Percentiles rank a stretch among this genome's conserved stretches.
phyloP scores from a whole-genome alignment of 2,113 vertebrate genomes.

The Thunnus thynnus region DNA sequence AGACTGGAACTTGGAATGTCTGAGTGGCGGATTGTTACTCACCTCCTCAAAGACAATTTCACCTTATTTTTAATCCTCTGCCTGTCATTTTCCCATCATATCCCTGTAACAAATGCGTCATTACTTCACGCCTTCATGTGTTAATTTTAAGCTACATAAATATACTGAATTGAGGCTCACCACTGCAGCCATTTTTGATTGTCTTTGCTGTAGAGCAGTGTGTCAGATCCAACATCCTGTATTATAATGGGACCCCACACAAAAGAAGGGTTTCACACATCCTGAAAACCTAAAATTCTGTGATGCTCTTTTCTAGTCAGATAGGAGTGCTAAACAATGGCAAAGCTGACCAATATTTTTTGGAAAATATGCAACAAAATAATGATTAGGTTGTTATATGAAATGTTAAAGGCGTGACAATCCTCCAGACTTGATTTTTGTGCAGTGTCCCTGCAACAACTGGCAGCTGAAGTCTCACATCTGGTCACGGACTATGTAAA shows the following conservation, averaged over 20 bases:
- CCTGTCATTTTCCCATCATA: not conserved
- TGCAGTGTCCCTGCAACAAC: too few relatives aligned
- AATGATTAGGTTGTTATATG: too few relatives aligned
- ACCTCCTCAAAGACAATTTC: conserved; percentile 15
- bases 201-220: not conserved
- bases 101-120: not conserved
- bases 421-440: too few relatives aligned
- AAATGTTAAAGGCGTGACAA: too few relatives aligned
- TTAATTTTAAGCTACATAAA: conserved; percentile 9
- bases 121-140: not conserved
- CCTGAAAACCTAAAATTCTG: not conserved
- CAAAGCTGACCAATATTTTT: too few relatives aligned
- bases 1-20: conserved; percentile 25
- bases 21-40: not conserved
- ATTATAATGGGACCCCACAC: not conserved
- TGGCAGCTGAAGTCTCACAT: too few relatives aligned
- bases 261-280: too few relatives aligned
- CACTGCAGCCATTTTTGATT: not conserved
- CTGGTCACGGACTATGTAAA: too few relatives aligned
- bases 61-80: not conserved
- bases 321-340: too few relatives aligned
- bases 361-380: too few relatives aligned
- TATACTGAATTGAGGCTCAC: not conserved
- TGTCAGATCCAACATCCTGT: not conserved
- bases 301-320: too few relatives aligned